phyloP scores from a whole-genome alignment of 35 echinoderm and acorn worm species.

The Patiria miniata region DNA sequence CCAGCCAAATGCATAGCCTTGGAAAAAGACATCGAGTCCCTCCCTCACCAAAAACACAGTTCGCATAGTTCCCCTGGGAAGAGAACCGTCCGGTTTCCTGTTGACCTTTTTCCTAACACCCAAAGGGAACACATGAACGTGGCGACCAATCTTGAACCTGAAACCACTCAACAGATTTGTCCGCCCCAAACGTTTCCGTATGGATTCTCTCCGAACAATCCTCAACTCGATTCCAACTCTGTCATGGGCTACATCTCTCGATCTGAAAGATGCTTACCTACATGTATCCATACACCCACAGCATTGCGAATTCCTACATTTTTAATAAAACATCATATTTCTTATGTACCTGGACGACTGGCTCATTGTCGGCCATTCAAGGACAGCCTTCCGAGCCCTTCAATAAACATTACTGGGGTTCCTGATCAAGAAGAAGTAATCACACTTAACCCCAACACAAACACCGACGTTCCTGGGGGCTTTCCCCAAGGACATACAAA shows the following conservation, averaged over 20 bases:
- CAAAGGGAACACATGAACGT: not conserved
- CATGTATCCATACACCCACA: too few relatives aligned
- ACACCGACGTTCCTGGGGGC: not conserved
- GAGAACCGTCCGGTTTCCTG: not conserved
- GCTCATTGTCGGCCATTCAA: constrained; percentile 27
- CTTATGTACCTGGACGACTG: constrained; percentile 54
- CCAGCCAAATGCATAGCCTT: not conserved
- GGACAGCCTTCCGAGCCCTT: not conserved
- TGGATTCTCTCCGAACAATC: constrained; percentile 47
- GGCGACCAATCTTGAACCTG: constrained; percentile 29
- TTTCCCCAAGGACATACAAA: not conserved
- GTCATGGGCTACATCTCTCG: constrained; percentile 35
- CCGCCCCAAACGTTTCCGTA: constrained; percentile 18
- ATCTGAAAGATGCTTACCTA: constrained; percentile 2
- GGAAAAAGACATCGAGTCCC: not conserved
- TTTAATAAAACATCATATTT: not conserved
- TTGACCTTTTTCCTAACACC: not conserved
- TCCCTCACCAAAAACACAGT: not conserved
- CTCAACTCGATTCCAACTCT: not conserved
- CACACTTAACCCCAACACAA: not conserved
- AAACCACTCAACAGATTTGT: constrained; percentile 53
- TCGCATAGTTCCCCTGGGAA: not conserved
- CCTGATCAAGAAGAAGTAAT: constrained; percentile 46
- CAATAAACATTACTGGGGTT: constrained; percentile 2
- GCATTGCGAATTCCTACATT: too few relatives aligned